Evolutionary conservation across 1,140 invertebrate species (phyloP).

Genomic region (Liolophura sinensis): DNA sequence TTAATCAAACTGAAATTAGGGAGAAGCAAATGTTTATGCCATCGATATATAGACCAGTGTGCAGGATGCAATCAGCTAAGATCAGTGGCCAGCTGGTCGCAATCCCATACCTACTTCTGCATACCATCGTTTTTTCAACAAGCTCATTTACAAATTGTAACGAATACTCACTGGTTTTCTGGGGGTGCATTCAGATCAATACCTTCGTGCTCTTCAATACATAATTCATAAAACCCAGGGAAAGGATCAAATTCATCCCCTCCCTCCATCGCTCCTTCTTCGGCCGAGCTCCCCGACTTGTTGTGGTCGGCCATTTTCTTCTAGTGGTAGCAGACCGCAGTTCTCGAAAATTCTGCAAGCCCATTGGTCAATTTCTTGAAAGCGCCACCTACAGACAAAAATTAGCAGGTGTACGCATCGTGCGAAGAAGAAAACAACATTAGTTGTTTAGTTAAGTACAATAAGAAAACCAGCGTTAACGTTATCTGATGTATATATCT

Average conservation of each 20-base stretch:
- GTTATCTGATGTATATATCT: too few species aligned
- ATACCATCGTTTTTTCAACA: not conserved
- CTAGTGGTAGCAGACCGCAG: too few species aligned
- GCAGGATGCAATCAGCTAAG: not conserved
- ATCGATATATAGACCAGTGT: not conserved
- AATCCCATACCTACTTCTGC: not conserved
- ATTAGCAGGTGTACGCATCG: too few species aligned
- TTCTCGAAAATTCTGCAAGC: too few species aligned
- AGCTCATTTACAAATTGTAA: not conserved
- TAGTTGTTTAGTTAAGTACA: too few species aligned
- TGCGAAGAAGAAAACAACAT: too few species aligned
- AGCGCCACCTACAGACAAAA: too few species aligned
- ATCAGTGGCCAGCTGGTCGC: not conserved
- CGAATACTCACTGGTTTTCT: constrained; percentile 21
- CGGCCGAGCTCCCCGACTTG: constrained; percentile 9
- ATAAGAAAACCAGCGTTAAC: too few species aligned
- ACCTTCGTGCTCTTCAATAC: constrained; percentile 10
- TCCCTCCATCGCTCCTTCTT: constrained; percentile 8
- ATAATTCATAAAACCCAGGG: too few species aligned
- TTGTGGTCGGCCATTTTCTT: constrained; percentile 18
- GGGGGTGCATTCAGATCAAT: constrained; percentile 18
- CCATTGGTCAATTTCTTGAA: too few species aligned
- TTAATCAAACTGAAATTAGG: not conserved
- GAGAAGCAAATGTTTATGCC: not conserved
- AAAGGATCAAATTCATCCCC: constrained; percentile 5